These are phyloP conservation scores for Acrobasis suavella DNA, from an alignment of 2,888 invertebrate genomes.

Conservation along the genomic window DNA sequence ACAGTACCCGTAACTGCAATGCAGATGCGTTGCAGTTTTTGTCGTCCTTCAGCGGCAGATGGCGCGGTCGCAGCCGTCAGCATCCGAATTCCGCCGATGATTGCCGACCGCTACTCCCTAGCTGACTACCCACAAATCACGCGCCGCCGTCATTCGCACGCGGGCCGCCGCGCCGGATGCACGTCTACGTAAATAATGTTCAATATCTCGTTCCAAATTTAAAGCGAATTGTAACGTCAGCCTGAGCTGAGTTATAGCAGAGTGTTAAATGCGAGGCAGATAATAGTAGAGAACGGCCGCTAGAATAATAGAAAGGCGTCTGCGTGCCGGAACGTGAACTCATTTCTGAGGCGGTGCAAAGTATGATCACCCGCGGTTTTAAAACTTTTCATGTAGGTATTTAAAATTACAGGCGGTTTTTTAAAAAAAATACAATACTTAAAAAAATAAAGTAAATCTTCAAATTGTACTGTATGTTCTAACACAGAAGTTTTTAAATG, in stretches of 20 bases:
- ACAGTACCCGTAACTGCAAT: no score
- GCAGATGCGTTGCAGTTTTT: no score
- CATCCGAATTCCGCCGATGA: no score
- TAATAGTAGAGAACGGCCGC: conserved; percentile 3
- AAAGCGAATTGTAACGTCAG: background rate
- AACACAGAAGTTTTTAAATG: no score
- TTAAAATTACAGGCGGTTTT: no score
- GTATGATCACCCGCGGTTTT: background rate
- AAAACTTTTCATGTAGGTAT: conserved; percentile 12
- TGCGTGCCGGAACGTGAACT: conserved; percentile 38
- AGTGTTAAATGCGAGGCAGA: conserved; percentile 14
- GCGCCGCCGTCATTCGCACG: conserved; percentile 10
- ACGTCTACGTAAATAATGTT: conserved; percentile 10
- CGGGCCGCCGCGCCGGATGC: conserved; percentile 13
- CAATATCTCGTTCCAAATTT: conserved; percentile 7
- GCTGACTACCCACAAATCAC: conserved; percentile 12
- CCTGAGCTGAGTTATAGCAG: background rate
- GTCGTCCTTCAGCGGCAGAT: conserved; percentile 12
- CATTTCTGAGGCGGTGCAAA: conserved; percentile 24
- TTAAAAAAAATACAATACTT: no score
- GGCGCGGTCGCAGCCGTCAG: background rate
- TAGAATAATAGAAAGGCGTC: conserved; percentile 33
- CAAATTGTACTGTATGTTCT: no score
- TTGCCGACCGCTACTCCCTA: background rate
- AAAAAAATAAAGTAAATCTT: no score